Conservation (phyloP, 2,888 invertebrate species). For the Keiferia lycopersicella region DNA sequence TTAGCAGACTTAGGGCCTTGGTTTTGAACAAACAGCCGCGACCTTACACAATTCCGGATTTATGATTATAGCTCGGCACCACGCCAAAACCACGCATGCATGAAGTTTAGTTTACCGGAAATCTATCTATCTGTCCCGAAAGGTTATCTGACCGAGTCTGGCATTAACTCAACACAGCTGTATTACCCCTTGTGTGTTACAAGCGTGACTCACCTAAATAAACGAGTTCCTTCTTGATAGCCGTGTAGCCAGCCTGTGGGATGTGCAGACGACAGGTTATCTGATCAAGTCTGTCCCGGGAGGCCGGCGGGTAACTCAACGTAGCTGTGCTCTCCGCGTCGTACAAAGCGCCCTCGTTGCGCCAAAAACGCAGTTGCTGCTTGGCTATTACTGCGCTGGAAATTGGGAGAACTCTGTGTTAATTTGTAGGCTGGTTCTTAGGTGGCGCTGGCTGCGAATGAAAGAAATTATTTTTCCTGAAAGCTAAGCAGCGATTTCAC, state of each 20-base stretch:
- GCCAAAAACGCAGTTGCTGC: constrained; percentile 46
- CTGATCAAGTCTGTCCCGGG: not conserved
- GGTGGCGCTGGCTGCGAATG: no score
- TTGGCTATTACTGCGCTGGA: constrained; percentile 32
- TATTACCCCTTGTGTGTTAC: no score
- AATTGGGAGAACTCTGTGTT: not conserved
- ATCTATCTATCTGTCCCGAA: no score
- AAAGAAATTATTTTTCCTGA: no score
- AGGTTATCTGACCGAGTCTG: no score
- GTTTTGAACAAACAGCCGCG: not conserved
- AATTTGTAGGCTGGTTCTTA: not conserved
- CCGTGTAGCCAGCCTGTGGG: constrained; percentile 47
- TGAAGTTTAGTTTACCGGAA: not conserved
- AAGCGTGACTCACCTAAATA: constrained; percentile 35
- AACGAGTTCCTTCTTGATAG: constrained; percentile 43
- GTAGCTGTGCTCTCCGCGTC: constrained; percentile 34
- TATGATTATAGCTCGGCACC: constrained; percentile 3
- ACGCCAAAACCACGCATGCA: not conserved
- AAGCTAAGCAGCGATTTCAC: no score
- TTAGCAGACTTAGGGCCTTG: no score
- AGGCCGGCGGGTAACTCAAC: not conserved
- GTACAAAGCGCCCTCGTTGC: constrained; percentile 38
- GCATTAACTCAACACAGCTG: no score
- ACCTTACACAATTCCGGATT: not conserved
- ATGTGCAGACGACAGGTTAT: constrained; percentile 47